Conservation (phyloP, 2,888 invertebrate genomes). For the Myopa tessellatipennis region DNA sequence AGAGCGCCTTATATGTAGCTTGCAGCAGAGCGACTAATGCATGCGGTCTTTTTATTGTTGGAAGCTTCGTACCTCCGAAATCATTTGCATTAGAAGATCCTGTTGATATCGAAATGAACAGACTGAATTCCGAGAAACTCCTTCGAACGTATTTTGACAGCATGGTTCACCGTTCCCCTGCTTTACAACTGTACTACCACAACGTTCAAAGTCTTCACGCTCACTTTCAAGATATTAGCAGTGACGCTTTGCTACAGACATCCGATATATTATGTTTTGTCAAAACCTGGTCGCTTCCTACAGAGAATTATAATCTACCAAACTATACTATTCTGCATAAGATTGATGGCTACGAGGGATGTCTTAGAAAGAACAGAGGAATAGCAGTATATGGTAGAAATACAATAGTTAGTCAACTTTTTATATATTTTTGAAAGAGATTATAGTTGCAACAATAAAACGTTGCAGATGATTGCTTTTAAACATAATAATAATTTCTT, state of each 20-base stretch:
- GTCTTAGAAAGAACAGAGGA: too few relatives aligned
- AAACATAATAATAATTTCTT: too few relatives aligned
- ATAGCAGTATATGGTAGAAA: too few relatives aligned
- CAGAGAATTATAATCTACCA: not conserved
- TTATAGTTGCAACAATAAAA: too few relatives aligned
- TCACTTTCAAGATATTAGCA: constrained; percentile 28
- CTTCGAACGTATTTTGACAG: constrained; percentile 6
- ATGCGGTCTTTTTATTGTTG: constrained; percentile 28
- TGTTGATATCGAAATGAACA: constrained; percentile 23
- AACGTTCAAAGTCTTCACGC: constrained; percentile 41
- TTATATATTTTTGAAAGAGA: too few relatives aligned
- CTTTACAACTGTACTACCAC: constrained; percentile 18
- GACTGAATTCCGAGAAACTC: not conserved
- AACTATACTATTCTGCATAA: too few relatives aligned
- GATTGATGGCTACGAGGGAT: too few relatives aligned
- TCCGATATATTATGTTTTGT: too few relatives aligned
- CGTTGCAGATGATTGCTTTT: too few relatives aligned
- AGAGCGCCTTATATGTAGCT: constrained; percentile 39
- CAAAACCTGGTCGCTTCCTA: too few relatives aligned
- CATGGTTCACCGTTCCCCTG: not conserved
- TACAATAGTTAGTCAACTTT: too few relatives aligned
- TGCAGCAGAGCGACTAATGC: constrained; percentile 41
- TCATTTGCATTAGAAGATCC: constrained; percentile 2
- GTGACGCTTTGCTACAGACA: constrained; percentile 15
- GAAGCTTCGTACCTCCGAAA: constrained; percentile 22